Base-by-base conservation (phyloP, 2,113 vertebrate species). In the Paralichthys olivaceus region DNA sequence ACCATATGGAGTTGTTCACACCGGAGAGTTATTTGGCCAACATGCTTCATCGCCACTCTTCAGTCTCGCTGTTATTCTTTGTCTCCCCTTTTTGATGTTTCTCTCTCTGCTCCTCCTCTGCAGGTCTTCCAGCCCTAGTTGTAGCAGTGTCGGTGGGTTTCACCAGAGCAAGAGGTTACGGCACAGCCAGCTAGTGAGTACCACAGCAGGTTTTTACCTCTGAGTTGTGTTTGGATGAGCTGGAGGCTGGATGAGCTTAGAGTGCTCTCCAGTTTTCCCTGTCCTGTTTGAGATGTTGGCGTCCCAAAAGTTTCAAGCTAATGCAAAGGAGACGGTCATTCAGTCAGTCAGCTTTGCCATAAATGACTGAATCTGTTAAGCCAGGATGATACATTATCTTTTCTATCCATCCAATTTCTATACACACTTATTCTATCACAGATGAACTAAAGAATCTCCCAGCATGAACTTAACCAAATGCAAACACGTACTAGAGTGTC, bases 71-170 rank as follows among this genome's bases (percentile, higher is more conserved):
- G 75, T 81, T 53, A 72, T 85, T 65, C 26, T 84, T 72, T 58
- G 51, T 76, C 58, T 83, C 55, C 28, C 23, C n/a, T 11, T 63
- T 84, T 79, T 71, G 57, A 80, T 86, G 72, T 66, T 15, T 59
- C 56, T 47, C 51, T 61, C 63, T 60, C 37, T 85, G 60, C 45
- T 47, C 47, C 32, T 77, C 43, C 72, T 19, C 80, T 71, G 64
- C 91, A 94, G 93, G 93, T 90, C 93, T 94, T 67, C 93, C 97
- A 56, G 97, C 97, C 43, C 93, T 98, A 20, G 96, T 98, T 83
- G 97, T 98, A 63, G 97, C 97, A 0, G 96, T 98, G 90, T 98
- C 97, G 0, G 97, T 98, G 0, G 97, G 97, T 84, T 98, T 98
- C 89, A 98, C 97, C 7, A 93, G 97, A 93, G 97, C 97, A 61